Conservation (phyloP, 2,888 invertebrate genomes). For the Apamea epomidion region DNA sequence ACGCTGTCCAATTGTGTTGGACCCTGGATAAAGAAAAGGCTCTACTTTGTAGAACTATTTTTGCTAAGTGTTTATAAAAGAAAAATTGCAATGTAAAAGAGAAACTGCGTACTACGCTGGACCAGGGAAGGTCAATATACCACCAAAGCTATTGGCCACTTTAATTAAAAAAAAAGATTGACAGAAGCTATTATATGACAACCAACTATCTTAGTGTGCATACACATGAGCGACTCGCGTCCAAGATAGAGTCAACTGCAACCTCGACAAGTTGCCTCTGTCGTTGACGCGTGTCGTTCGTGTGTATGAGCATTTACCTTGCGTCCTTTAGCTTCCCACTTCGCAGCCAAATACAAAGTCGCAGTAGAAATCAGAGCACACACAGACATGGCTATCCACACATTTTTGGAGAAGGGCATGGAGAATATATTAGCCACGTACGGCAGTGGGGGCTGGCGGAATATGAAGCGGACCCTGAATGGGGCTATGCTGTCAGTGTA, state of each 20-base stretch:
- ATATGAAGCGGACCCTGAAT: slow-evolving; percentile 89
- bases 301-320: slow-evolving; percentile 38
- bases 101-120: neutral
- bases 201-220: too few species aligned
- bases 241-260: too few species aligned
- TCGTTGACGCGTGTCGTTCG: too few species aligned
- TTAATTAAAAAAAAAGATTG: neutral
- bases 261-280: too few species aligned
- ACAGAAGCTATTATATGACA: neutral
- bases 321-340: slow-evolving; percentile 77
- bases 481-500: slow-evolving; percentile 87
- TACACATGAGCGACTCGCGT: too few species aligned
- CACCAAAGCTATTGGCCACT: neutral
- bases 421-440: slow-evolving; percentile 92
- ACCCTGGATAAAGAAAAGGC: slow-evolving; percentile 61
- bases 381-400: slow-evolving; percentile 90
- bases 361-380: slow-evolving; percentile 80
- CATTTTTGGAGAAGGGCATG: slow-evolving; percentile 90
- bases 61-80: neutral
- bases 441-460: slow-evolving; percentile 92
- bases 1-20: slow-evolving; percentile 78
- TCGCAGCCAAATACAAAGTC: slow-evolving; percentile 81
- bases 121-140: neutral
- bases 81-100: neutral
- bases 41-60: neutral